Conservation (phyloP, 2,797 vertebrate species). For the Microchirus variegatus region DNA sequence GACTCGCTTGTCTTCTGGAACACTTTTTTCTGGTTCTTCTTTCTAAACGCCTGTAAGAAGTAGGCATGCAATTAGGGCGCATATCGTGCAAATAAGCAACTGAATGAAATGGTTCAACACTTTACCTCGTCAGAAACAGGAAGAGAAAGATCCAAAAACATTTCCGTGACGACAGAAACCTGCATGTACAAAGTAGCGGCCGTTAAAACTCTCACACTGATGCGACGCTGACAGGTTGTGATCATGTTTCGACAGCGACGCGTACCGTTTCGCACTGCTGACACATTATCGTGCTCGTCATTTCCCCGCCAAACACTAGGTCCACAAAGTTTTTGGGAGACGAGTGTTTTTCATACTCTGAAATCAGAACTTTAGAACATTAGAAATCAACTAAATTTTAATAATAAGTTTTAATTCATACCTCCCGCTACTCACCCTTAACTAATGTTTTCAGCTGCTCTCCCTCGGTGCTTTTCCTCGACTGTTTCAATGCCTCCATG, state of each 20-base stretch:
- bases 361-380: constrained; percentile 30
- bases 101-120: not conserved
- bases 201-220: constrained; percentile 10
- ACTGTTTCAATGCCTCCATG: constrained; percentile 84
- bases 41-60: constrained; percentile 75
- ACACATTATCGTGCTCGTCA: constrained; percentile 96
- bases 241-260: not conserved
- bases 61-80: not conserved
- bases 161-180: constrained; percentile 94
- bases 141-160: constrained; percentile 97
- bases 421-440: constrained; percentile 83
- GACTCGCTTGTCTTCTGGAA: constrained; percentile 62
- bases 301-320: constrained; percentile 93
- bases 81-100: not conserved
- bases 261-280: constrained; percentile 92
- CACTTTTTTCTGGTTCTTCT: constrained; percentile 82
- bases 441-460: constrained; percentile 87
- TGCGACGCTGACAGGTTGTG: not conserved
- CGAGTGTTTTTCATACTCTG: constrained; percentile 92
- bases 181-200: constrained; percentile 52
- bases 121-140: constrained; percentile 94
- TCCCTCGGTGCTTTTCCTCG: constrained; percentile 80
- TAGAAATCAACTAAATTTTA: not conserved
- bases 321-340: constrained; percentile 89
- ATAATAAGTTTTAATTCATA: constrained; percentile 2